These are phyloP conservation scores for Patella depressa DNA, from an alignment of 2,888 invertebrate genomes.

Conservation along the genomic window DNA sequence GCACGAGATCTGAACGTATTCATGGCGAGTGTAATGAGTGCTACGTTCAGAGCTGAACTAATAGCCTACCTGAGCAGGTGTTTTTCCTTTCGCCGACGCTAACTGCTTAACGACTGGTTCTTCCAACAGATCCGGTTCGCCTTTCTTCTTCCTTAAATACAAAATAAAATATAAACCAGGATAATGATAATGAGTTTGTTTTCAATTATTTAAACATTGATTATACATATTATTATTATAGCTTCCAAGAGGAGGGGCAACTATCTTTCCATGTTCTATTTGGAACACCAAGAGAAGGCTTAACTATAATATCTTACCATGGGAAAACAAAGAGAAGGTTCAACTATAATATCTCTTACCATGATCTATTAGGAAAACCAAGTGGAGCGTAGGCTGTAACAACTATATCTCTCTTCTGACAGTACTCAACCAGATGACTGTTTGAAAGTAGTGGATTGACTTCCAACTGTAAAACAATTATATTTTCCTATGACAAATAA, in stretches of 20 bases:
- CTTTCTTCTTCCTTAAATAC: conserved; percentile 14
- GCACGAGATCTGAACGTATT: too few species aligned
- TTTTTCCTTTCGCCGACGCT: conserved; percentile 42
- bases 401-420: conserved; percentile 76
- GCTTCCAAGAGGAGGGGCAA: too few species aligned
- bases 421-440: conserved; percentile 77
- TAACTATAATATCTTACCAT: too few species aligned
- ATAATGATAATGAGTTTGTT: too few species aligned
- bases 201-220: too few species aligned
- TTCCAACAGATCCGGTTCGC: conserved; percentile 41
- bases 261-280: too few species aligned
- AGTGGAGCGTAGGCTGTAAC: conserved; percentile 86
- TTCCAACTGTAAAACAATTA: conserved; percentile 76
- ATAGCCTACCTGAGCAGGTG: conserved; percentile 38
- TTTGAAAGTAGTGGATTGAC: conserved; percentile 85
- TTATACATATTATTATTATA: too few species aligned
- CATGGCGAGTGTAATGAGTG: too few species aligned
- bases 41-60: too few species aligned
- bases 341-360: not conserved
- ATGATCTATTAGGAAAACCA: conserved; percentile 77
- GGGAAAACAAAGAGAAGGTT: too few species aligned
- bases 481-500: not conserved
- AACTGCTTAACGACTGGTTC: conserved; percentile 39
- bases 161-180: not conserved
- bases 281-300: too few species aligned